Percentiles rank a stretch among this genome's conserved stretches.
Conservation (phyloP, 2,797 vertebrate genomes). For the Halcyon badia region DNA sequence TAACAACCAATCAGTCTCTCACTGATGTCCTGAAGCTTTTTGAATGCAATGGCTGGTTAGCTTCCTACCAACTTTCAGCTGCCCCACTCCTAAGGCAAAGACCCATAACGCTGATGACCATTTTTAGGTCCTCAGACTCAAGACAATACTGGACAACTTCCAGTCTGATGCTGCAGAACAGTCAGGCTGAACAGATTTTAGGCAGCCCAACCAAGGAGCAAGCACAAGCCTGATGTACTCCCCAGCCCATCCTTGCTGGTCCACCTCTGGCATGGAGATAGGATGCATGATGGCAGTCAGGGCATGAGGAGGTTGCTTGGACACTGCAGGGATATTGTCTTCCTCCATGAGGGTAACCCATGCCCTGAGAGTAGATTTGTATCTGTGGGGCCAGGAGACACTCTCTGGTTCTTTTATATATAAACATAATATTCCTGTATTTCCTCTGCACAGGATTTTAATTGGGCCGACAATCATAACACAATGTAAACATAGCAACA, state of each 20-base stretch:
- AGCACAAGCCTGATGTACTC: not conserved
- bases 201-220: not conserved
- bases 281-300: not conserved
- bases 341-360: not conserved
- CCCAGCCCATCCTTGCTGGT: not conserved
- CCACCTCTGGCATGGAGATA: not conserved
- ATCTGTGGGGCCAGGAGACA: not conserved
- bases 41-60: fast-evolving
- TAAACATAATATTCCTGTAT: not conserved
- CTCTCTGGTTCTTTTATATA: not conserved
- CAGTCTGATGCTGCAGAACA: fast-evolving
- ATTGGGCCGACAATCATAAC: not conserved
- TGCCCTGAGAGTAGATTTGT: too few species aligned
- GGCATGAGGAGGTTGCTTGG: fast-evolving
- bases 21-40: not conserved
- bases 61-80: not conserved
- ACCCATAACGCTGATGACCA: not conserved
- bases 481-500: not conserved
- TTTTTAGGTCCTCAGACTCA: not conserved
- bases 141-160: not conserved
- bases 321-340: not conserved
- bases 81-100: not conserved
- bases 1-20: not conserved
- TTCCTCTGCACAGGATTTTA: not conserved
- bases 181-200: not conserved